Evolutionary conservation across 1,140 invertebrate species (phyloP).

Genomic region (Lordiphosa mommai): DNA sequence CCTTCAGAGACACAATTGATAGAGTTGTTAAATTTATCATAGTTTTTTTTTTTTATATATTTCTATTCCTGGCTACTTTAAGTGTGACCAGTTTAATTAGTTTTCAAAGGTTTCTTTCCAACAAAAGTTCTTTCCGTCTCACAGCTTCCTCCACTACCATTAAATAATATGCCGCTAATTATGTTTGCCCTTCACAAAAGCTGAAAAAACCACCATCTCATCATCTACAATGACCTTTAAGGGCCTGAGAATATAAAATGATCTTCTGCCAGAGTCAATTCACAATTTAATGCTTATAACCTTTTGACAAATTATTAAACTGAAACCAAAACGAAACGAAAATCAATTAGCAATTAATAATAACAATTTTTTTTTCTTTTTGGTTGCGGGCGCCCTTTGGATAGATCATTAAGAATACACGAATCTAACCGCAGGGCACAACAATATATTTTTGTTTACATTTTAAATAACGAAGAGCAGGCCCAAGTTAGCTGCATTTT

Average conservation of each 20-base stretch:
- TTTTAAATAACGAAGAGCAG: constrained; percentile 33
- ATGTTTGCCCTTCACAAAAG: constrained; percentile 60
- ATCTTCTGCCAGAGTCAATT: constrained; percentile 33
- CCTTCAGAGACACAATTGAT: background rate
- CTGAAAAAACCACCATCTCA: constrained; percentile 8
- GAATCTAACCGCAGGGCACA: constrained; percentile 22
- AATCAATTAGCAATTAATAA: constrained; percentile 75
- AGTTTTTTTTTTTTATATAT: too few relatives aligned
- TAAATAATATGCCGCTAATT: constrained; percentile 39
- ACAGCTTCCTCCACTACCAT: too few relatives aligned
- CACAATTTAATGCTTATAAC: constrained; percentile 24
- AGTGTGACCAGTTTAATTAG: too few relatives aligned
- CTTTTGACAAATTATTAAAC: constrained; percentile 60
- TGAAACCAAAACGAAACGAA: constrained; percentile 30
- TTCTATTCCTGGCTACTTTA: background rate
- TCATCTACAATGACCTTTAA: constrained; percentile 49
- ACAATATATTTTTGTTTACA: constrained; percentile 21
- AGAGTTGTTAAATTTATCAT: too few relatives aligned
- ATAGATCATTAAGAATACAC: constrained; percentile 36
- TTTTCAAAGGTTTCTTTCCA: too few relatives aligned
- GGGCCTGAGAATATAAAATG: constrained; percentile 53
- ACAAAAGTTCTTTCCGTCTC: too few relatives aligned
- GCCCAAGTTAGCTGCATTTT: constrained; percentile 32
- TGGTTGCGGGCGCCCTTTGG: constrained; percentile 23
- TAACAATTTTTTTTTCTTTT: constrained; percentile 16